phyloP scores from a whole-genome alignment of 2,888 invertebrate species.

The Acleris cristana region DNA sequence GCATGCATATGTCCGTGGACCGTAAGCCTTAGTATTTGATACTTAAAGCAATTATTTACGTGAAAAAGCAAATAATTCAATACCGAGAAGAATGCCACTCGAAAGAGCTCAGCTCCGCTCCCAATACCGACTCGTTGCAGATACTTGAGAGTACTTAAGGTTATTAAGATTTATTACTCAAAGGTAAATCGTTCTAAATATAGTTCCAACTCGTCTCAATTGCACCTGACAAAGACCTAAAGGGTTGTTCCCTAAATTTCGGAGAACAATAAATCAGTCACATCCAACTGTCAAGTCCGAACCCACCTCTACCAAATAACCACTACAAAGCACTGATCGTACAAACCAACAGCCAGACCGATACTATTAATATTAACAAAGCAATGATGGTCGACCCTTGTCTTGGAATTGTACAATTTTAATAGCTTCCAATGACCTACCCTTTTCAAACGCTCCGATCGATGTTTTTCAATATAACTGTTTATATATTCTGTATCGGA shows the following conservation, averaged over 20 bases:
- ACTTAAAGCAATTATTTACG: not conserved
- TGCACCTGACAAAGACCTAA: slow-evolving; percentile 15
- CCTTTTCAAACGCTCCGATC: slow-evolving; percentile 61
- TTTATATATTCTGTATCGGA: slow-evolving; percentile 61
- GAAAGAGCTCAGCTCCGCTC: slow-evolving; percentile 12
- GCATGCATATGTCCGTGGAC: too few relatives aligned
- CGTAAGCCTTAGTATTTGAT: too few relatives aligned
- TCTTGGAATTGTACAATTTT: slow-evolving; percentile 67
- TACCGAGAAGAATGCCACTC: slow-evolving; percentile 16
- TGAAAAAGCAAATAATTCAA: slow-evolving; percentile 1
- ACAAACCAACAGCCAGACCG: slow-evolving; percentile 50
- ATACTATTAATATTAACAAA: slow-evolving; percentile 48
- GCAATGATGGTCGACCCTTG: slow-evolving; percentile 56
- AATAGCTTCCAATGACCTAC: slow-evolving; percentile 56
- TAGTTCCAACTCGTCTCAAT: slow-evolving; percentile 9
- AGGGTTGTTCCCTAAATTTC: slow-evolving; percentile 28
- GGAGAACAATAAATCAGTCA: slow-evolving; percentile 30
- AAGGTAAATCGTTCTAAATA: slow-evolving; percentile 10
- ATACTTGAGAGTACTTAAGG: slow-evolving; percentile 6
- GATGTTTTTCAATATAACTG: slow-evolving; percentile 71
- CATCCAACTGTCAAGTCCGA: slow-evolving; percentile 22
- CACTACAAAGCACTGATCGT: slow-evolving; percentile 41
- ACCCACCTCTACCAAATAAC: slow-evolving; percentile 28
- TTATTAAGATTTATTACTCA: slow-evolving; percentile 7
- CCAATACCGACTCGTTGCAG: slow-evolving; percentile 13